A percentile compares a stretch with the other conserved stretches of the same genome.
Conservation (phyloP, 2,113 vertebrate species). For the Cynocephalus volans region DNA sequence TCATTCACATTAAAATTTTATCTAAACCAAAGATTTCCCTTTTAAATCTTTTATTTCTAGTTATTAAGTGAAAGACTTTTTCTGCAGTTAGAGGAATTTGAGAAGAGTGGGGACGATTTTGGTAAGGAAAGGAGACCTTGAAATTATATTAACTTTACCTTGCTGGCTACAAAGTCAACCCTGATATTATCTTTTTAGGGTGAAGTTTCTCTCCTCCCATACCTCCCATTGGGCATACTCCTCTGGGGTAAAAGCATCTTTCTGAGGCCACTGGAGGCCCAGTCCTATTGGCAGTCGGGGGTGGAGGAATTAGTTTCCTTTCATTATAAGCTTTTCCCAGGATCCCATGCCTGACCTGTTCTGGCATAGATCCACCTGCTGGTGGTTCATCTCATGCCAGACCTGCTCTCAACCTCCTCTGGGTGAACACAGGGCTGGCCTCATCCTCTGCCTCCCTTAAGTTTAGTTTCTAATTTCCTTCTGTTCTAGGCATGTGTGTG, state of each 20-base stretch:
- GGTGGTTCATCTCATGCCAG: background rate
- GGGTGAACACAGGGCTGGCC: background rate
- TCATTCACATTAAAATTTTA: slow-evolving; percentile 72
- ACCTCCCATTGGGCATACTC: background rate
- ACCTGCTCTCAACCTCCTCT: background rate
- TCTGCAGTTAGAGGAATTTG: slow-evolving; percentile 20
- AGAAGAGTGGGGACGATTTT: slow-evolving; percentile 5
- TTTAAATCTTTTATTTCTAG: slow-evolving; percentile 69
- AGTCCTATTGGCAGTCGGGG: background rate
- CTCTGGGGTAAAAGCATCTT: background rate
- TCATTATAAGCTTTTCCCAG: background rate
- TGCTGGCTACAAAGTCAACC: background rate
- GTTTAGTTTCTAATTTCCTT: background rate
- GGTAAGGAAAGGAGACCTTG: background rate
- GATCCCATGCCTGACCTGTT: background rate
- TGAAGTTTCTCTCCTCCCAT: background rate
- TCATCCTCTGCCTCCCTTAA: background rate
- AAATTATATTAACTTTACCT: slow-evolving; percentile 4
- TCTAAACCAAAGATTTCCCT: slow-evolving; percentile 67
- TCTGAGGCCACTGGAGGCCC: background rate
- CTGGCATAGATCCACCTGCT: background rate
- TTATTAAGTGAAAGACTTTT: slow-evolving; percentile 43
- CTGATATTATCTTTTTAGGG: background rate
- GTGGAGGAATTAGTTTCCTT: background rate
- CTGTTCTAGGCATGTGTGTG: background rate